A percentile compares a stretch with the other conserved stretches of the same genome.
phyloP scores from a whole-genome alignment of 1,140 invertebrate species.

The Pomacea maculata region DNA sequence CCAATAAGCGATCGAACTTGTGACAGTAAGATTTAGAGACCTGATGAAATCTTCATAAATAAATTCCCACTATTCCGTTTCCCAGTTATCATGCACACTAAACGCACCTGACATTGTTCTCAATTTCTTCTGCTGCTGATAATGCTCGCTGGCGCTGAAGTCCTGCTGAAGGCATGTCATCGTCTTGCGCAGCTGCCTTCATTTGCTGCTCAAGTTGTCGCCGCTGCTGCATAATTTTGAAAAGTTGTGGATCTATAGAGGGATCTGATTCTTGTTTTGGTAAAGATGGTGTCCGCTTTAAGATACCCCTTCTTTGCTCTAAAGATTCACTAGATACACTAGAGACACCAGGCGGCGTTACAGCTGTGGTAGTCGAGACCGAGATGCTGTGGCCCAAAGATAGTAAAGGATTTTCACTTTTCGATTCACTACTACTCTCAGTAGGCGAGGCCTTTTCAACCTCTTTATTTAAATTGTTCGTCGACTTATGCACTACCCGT shows the following conservation, averaged over 20 bases:
- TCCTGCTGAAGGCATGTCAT: not conserved
- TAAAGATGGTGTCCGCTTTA: conserved; percentile 38
- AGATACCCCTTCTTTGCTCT: conserved; percentile 32
- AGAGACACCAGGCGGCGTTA: conserved; percentile 6
- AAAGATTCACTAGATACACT: conserved; percentile 19
- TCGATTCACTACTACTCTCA: not conserved
- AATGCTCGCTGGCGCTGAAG: not conserved
- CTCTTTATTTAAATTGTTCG: not conserved
- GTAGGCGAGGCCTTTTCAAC: not conserved
- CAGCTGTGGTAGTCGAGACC: conserved; percentile 12
- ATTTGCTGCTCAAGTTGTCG: conserved; percentile 24
- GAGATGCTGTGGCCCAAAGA: not conserved
- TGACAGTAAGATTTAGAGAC: no score
- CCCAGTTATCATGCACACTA: no score
- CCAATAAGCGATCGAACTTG: no score
- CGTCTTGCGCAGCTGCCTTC: conserved; percentile 10
- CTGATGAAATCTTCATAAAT: no score
- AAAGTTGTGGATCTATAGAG: conserved; percentile 36
- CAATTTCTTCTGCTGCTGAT: conserved; percentile 36
- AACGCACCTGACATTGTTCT: conserved; percentile 32
- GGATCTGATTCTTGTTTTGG: conserved; percentile 15
- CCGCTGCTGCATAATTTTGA: conserved; percentile 33
- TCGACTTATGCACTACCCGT: no score
- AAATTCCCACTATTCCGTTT: no score
- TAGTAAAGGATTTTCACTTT: not conserved